These are phyloP conservation scores for Aphidius colemani DNA, from an alignment of 2,888 invertebrate species.

Conservation along the genomic window DNA sequence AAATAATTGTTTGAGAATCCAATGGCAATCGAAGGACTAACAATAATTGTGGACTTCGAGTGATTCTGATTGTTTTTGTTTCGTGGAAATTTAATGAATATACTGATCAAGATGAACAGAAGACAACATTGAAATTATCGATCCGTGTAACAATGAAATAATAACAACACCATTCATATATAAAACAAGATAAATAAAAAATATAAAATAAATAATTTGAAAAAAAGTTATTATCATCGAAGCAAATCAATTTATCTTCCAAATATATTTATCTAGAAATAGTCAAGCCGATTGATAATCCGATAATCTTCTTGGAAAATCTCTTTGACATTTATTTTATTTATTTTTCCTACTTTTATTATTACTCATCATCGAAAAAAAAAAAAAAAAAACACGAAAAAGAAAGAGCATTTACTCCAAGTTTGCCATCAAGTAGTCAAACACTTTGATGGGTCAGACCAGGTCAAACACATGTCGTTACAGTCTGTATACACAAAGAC, in stretches of 20 bases:
- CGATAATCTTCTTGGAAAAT: constrained; percentile 24
- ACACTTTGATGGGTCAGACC: no score
- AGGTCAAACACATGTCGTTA: no score
- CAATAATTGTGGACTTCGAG: constrained; percentile 43
- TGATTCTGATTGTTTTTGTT: constrained; percentile 21
- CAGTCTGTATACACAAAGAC: no score
- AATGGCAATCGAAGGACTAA: constrained; percentile 37
- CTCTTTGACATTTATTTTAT: constrained; percentile 5
- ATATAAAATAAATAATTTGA: no score
- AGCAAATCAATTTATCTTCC: constrained; percentile 17
- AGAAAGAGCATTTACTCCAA: no score
- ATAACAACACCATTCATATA: background rate
- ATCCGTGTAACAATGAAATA: no score
- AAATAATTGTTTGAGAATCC: constrained; percentile 1
- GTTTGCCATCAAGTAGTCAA: no score
- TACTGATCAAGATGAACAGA: constrained; percentile 10
- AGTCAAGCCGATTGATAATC: constrained; percentile 28
- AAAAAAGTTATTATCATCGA: no score
- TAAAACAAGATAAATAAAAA: background rate
- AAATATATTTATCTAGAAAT: constrained; percentile 18
- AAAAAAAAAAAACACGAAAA: no score
- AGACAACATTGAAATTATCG: no score
- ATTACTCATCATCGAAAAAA: no score
- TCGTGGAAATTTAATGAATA: constrained; percentile 23
- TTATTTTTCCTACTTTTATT: no score